Evolutionary conservation across 2,797 vertebrate genomes (phyloP).

Genomic region (Lycodopsis pacificus): DNA sequence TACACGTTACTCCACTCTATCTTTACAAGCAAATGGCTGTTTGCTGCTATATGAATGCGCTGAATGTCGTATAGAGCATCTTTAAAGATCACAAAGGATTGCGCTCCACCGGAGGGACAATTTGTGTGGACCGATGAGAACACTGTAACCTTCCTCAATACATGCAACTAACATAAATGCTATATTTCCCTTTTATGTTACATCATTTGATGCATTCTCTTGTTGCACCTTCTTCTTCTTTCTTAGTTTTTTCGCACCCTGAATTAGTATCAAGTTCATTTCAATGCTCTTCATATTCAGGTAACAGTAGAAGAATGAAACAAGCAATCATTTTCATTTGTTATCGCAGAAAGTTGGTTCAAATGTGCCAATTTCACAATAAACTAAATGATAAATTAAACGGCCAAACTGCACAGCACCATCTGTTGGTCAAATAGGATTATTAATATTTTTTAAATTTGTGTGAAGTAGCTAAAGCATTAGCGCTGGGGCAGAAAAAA

Average conservation of each 20-base stretch:
- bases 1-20: background rate
- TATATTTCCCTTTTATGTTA: background rate
- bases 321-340: background rate
- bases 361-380: background rate
- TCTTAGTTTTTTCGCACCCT: background rate
- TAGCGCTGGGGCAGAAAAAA: background rate
- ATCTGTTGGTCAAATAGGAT: constrained; percentile 3
- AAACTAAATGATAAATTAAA: background rate
- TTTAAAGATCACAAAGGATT: background rate
- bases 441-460: background rate
- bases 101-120: background rate
- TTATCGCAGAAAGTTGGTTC: background rate
- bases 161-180: background rate
- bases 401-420: background rate
- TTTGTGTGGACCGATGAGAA: background rate
- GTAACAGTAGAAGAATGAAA: background rate
- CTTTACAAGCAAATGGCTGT: background rate
- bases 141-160: background rate
- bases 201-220: background rate
- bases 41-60: background rate
- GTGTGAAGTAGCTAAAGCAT: background rate
- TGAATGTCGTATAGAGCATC: too few relatives aligned
- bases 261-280: background rate
- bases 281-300: background rate
- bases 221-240: background rate